Conservation (phyloP, 2,888 invertebrate species). For the Drosophila neotestacea region DNA sequence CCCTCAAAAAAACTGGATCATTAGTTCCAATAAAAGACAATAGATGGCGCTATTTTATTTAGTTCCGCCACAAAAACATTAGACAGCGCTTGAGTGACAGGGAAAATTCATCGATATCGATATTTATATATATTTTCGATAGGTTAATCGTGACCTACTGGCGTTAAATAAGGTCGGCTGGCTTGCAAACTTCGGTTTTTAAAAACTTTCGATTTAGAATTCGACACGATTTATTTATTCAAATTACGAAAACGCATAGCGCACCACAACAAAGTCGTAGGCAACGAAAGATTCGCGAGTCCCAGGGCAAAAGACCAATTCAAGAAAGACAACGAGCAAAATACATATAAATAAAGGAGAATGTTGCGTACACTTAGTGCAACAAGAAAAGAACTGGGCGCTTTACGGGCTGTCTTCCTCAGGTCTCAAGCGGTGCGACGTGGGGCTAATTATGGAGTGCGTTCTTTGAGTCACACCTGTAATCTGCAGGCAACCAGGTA, state of each 20-base stretch:
- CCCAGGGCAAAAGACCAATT: slow-evolving; percentile 1
- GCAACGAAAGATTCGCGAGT: slow-evolving; percentile 1
- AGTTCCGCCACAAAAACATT: too few relatives aligned
- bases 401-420: slow-evolving; percentile 87
- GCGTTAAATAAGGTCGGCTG: slow-evolving; percentile 72
- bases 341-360: slow-evolving; percentile 41
- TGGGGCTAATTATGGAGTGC: slow-evolving; percentile 77
- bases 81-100: too few relatives aligned
- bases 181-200: slow-evolving; percentile 49
- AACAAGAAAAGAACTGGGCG: slow-evolving; percentile 88
- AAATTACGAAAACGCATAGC: slow-evolving; percentile 49
- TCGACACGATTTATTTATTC: slow-evolving; percentile 31
- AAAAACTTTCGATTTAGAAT: slow-evolving; percentile 51
- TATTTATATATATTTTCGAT: slow-evolving; percentile 39
- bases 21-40: too few relatives aligned
- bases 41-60: too few relatives aligned
- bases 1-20: too few relatives aligned
- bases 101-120: too few relatives aligned
- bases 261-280: background rate
- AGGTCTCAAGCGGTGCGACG: slow-evolving; percentile 83
- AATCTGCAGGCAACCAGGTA: slow-evolving; percentile 79
- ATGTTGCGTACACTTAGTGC: slow-evolving; percentile 91
- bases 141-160: slow-evolving; percentile 70
- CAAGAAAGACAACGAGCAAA: slow-evolving; percentile 17
- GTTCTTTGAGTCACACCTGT: slow-evolving; percentile 69